Percentiles rank a stretch among this genome's conserved stretches.
Conservation (phyloP, 2,888 invertebrate species). For the Limnephilus marmoratus region DNA sequence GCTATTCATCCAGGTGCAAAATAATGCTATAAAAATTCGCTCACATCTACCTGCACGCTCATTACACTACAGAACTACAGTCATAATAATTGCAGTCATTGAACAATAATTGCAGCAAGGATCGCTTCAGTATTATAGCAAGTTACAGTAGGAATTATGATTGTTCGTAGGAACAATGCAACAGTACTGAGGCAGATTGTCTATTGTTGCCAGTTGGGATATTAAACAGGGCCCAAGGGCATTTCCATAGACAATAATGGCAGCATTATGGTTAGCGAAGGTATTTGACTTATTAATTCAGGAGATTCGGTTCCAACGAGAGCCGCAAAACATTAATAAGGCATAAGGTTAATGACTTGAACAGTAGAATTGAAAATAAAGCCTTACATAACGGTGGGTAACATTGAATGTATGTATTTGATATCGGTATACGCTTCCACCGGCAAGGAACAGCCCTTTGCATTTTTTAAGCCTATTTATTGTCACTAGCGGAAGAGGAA, state of each 20-base stretch:
- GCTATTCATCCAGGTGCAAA: background rate
- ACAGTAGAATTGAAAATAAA: background rate
- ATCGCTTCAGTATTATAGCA: background rate
- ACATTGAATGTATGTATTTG: too few relatives aligned
- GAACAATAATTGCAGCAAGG: background rate
- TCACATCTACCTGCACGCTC: background rate
- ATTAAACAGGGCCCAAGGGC: constrained; percentile 3
- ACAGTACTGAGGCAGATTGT: constrained; percentile 11
- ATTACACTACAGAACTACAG: background rate
- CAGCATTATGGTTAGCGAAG: background rate
- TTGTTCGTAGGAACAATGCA: background rate
- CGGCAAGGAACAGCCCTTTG: too few relatives aligned
- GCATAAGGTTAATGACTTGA: background rate
- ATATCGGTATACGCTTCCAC: too few relatives aligned
- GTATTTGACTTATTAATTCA: constrained; percentile 7
- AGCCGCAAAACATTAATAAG: background rate
- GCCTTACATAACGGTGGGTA: background rate
- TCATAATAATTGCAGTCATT: constrained; percentile 3
- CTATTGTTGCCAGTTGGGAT: constrained; percentile 15
- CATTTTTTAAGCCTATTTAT: too few relatives aligned
- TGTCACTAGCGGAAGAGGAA: too few relatives aligned
- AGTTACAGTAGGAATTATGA: background rate
- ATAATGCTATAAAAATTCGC: background rate
- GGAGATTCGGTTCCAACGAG: background rate
- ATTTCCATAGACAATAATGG: background rate